Base-by-base conservation (phyloP, 2,888 invertebrate species). In the Calameuta pallipes region DNA sequence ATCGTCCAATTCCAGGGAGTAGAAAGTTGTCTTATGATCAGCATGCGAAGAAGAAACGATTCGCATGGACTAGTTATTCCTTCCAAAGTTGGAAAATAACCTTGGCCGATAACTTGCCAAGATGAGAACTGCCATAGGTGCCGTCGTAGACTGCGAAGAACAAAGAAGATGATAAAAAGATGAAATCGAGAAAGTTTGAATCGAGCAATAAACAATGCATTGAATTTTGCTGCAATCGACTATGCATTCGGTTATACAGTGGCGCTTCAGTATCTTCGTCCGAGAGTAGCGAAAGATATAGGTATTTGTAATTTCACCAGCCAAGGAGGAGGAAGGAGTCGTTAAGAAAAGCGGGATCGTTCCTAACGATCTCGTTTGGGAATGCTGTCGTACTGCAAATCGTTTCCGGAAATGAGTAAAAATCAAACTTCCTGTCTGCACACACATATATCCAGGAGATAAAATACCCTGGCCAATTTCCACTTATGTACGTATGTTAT, bases 1-100 rank as follows among this genome's bases (percentile, higher is more conserved):
- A 74, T 34, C 74, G 74, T 35, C 23, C 74, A 74, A 74, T 74
- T 74, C 35, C 74, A 34, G 23, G 36, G 74, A 35, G 71, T 71
- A 23, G n/a, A 71, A 34, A 74, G 37, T 36, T 74, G 74, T 35
- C 34, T 74, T 74, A 35, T 35, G 74, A 74, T 35, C 36, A 34
- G 74, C 74, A 74, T 36, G 36, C 74, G n/a, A 74, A 74, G 74
- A 74, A 74, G 74, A 30, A 36, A 36, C 37, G 74, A 74, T 34
- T 74, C 74, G 74, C n/a, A 34, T 36, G n/a, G 74, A 36, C 3
- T 34, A 34, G 36, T 35, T 35, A 35, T 36, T 35, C 74, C 34
- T 35, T 36, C 0, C 30, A 4, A 74, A 74, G 33, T 31, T 71
- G 13, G 0, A 71, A 71, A 31, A 34, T 71, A 71, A 71, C 71